phyloP scores from a whole-genome alignment of 2,797 vertebrate species.

The Prionace glauca region DNA sequence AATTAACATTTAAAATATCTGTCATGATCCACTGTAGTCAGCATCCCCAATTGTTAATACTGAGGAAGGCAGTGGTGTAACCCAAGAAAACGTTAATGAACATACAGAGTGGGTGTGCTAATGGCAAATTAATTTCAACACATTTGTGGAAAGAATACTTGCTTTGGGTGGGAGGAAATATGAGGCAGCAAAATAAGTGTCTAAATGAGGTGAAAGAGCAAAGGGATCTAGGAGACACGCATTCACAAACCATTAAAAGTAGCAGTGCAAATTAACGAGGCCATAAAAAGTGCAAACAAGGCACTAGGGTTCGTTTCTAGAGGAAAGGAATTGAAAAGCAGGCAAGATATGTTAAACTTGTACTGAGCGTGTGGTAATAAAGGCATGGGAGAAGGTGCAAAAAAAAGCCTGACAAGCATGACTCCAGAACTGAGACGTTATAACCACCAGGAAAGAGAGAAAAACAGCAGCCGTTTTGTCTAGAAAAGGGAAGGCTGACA shows the following conservation, averaged over 20 bases:
- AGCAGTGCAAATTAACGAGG: not conserved
- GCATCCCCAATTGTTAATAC: not conserved
- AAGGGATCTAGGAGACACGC: not conserved
- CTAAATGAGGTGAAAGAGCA: not conserved
- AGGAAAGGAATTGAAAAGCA: not conserved
- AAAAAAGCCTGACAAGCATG: not conserved
- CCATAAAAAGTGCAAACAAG: not conserved
- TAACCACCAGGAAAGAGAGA: not conserved
- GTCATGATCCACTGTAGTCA: not conserved
- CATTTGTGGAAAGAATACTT: too few species aligned
- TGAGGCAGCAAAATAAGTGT: not conserved
- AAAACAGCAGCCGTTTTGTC: not conserved
- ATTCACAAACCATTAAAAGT: not conserved
- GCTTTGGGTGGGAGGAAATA: not conserved
- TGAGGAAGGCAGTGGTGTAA: not conserved
- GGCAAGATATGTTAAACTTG: not conserved
- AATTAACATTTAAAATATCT: not conserved
- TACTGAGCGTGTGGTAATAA: not conserved
- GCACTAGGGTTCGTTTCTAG: not conserved
- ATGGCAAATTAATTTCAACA: not conserved
- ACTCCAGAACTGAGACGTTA: not conserved
- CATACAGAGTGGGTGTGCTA: not conserved
- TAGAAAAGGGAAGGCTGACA: not conserved
- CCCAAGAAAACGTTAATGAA: not conserved
- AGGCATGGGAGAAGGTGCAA: not conserved